These are phyloP conservation scores for Amniataba percoides DNA, from an alignment of 2,797 vertebrate genomes.

Conservation along the genomic window DNA sequence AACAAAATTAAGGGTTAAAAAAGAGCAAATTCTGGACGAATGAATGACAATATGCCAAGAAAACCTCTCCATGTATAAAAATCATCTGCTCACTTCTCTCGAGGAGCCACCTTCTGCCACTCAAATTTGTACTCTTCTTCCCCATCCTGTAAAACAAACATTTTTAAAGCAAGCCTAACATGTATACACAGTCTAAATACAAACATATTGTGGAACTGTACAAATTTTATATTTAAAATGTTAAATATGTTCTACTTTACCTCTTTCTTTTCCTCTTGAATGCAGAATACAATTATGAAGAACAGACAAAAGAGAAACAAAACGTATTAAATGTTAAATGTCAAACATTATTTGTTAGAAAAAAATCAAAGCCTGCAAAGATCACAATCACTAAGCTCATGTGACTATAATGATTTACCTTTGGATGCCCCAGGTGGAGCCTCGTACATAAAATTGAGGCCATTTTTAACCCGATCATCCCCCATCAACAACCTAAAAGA, in stretches of 20 bases:
- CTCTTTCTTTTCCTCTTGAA: conserved; percentile 87
- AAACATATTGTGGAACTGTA: not conserved
- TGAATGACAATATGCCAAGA: not conserved
- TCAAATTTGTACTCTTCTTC: conserved; percentile 98
- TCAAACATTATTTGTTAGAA: not conserved
- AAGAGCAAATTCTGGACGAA: not conserved
- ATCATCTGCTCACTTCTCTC: conserved; percentile 92
- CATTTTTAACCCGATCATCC: conserved; percentile 98
- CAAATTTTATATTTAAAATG: conserved; percentile 1
- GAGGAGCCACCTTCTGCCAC: conserved; percentile 97
- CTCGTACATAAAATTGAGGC: conserved; percentile 99
- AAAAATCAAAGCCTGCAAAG: not conserved
- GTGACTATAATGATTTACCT: conserved; percentile 82
- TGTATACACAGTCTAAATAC: not conserved
- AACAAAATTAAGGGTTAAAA: conserved; percentile 37
- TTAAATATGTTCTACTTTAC: too few relatives aligned
- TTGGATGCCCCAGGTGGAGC: conserved; percentile 97
- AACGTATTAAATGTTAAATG: conserved; percentile 22
- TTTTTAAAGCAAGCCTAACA: not conserved
- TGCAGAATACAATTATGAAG: conserved; percentile 9
- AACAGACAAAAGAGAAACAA: conserved; percentile 10
- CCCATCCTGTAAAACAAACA: conserved; percentile 86
- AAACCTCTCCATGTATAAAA: not conserved
- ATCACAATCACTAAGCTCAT: not conserved
- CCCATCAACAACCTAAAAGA: conserved; percentile 93